phyloP scores from a whole-genome alignment of 2,888 invertebrate species.

The Idaea aversata region DNA sequence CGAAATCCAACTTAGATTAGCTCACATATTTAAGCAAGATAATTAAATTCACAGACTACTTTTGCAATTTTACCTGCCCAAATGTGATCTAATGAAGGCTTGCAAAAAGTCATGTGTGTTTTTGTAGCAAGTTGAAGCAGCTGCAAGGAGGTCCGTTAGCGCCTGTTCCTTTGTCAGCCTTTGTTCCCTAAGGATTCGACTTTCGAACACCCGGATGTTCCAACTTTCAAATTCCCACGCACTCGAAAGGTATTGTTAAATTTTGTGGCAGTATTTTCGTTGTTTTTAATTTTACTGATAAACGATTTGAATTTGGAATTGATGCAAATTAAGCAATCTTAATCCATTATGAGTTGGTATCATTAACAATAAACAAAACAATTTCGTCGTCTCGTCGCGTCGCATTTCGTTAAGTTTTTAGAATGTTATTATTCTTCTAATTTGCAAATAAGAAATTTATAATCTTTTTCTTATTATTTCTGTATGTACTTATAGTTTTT shows the following conservation, averaged over 20 bases:
- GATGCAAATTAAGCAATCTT: not conserved
- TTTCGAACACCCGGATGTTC: not conserved
- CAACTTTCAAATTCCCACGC: not conserved
- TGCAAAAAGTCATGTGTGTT: not conserved
- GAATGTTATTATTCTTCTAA: not conserved
- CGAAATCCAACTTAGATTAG: not conserved
- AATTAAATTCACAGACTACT: not conserved
- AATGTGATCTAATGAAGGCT: not conserved
- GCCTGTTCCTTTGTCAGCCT: constrained; percentile 51
- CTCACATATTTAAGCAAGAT: not conserved
- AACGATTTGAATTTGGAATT: not conserved
- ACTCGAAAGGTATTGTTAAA: not conserved
- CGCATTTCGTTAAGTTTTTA: not conserved
- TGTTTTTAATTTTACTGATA: not conserved
- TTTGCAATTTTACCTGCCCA: not conserved
- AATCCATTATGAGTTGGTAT: constrained; percentile 8
- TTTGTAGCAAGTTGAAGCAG: constrained; percentile 48
- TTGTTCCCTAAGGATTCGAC: constrained; percentile 43
- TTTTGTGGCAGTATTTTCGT: not conserved
- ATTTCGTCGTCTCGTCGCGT: not conserved
- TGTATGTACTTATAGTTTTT: not conserved
- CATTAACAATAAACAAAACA: constrained; percentile 2
- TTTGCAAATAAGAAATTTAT: not conserved
- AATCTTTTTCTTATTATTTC: not conserved
- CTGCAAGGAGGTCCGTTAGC: constrained; percentile 38